Evolutionary conservation across 2,888 invertebrate species (phyloP).

Genomic region (Tyria jacobaeae): DNA sequence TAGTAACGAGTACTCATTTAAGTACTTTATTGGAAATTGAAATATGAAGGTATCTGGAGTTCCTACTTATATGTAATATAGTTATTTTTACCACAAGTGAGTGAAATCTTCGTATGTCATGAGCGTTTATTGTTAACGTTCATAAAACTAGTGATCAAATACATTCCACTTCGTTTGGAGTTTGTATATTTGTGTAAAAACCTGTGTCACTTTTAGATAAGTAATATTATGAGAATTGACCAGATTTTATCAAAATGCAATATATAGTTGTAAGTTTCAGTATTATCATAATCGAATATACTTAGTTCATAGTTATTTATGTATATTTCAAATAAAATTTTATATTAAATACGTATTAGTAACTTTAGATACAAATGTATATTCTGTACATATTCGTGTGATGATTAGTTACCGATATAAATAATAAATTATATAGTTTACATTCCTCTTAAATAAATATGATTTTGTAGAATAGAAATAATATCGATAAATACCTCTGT

Average conservation of each 20-base stretch:
- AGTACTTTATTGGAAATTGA: conserved; percentile 54
- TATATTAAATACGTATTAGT: conserved; percentile 64
- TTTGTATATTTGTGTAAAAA: conserved; percentile 81
- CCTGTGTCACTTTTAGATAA: conserved; percentile 66
- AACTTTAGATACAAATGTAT: conserved; percentile 64
- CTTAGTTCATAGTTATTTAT: conserved; percentile 78
- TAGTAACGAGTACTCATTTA: conserved; percentile 50
- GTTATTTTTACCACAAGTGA: conserved; percentile 50
- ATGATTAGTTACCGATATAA: conserved; percentile 54
- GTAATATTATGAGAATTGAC: conserved; percentile 79
- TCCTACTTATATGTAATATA: conserved; percentile 76
- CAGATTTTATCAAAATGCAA: conserved; percentile 86
- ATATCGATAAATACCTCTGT: conserved; percentile 18
- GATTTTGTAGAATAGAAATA: conserved; percentile 29
- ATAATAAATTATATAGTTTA: conserved; percentile 29
- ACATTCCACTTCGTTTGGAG: conserved; percentile 69
- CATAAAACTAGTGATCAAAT: conserved; percentile 52
- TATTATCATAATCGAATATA: conserved; percentile 84
- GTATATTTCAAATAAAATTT: conserved; percentile 76
- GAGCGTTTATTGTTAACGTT: conserved; percentile 15
- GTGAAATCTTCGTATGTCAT: conserved; percentile 30
- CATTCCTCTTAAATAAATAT: conserved; percentile 37
- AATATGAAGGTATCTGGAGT: conserved; percentile 75
- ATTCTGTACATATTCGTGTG: conserved; percentile 73
- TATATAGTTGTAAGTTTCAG: conserved; percentile 83